Percentiles rank a stretch among this genome's conserved stretches.
Evolutionary conservation across 1,140 invertebrate species (phyloP).

Genomic region (Platorchestia sp.): DNA sequence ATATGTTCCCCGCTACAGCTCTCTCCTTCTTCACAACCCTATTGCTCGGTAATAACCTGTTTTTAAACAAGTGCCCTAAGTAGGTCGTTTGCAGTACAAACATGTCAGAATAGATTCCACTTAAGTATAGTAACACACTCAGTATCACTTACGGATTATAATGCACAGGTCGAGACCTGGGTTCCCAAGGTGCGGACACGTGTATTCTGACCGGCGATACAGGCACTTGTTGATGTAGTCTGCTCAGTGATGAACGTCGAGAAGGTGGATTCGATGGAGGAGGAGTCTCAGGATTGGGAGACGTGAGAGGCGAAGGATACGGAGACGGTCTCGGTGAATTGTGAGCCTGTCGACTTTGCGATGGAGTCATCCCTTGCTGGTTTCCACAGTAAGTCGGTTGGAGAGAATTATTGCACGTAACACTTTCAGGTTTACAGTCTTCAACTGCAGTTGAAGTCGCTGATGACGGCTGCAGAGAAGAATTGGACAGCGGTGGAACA

Average conservation of each 20-base stretch:
- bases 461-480: neutral
- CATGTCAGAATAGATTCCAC: neutral
- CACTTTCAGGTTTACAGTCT: neutral
- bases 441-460: neutral
- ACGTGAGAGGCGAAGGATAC: constrained; percentile 26
- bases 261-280: constrained; percentile 32
- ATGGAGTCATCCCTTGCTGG: neutral
- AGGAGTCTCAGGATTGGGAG: constrained; percentile 41
- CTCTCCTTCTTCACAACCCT: neutral
- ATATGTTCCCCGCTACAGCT: neutral
- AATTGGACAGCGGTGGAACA: neutral
- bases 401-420: neutral
- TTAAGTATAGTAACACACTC: neutral
- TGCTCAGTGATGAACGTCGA: constrained; percentile 27
- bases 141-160: constrained; percentile 18
- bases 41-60: neutral
- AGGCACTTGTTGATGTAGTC: constrained; percentile 45
- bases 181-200: constrained; percentile 32
- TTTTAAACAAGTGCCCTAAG: neutral
- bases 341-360: neutral
- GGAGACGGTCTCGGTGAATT: constrained; percentile 18
- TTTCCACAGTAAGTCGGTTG: neutral
- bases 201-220: constrained; percentile 14
- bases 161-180: constrained; percentile 3
- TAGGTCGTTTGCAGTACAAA: neutral